Base-by-base conservation (phyloP, 2,888 invertebrate species). In the Heteromurus nitidus region DNA sequence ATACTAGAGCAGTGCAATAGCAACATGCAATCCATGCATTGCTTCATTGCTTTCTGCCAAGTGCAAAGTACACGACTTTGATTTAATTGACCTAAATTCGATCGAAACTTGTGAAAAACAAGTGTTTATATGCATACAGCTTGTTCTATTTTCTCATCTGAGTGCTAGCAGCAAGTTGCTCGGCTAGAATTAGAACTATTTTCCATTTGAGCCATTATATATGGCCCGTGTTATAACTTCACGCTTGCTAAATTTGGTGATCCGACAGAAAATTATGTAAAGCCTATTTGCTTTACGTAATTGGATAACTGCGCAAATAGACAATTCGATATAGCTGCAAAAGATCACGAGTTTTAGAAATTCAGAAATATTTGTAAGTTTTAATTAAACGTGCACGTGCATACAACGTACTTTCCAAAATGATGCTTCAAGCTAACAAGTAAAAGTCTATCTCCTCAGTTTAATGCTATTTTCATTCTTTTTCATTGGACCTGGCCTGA, bases 81-180 rank as follows among this genome's bases (percentile, higher is more conserved):
- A 64, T 74, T 62, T 64, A 65, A 65, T 65, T 74, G 74, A 47
- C 74, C 74, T 74, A 74, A 24, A 65, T 74, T 65, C 65, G 24
- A 22, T 28, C 22, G 65, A 74, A 65, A n/a, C n/a, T n/a, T n/a
- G n/a, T n/a, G 47, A 58, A 64, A 47, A 73, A 30, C 58, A 58
- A 58, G 13, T 36, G 36, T 36, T 36, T 13, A 5, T 36, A 36
- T 13, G 13, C 36, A 36, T 36, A 5, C 36, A 9, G 13, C 5
- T 13, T 36, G 13, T 36, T 13, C 36, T 36, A n/a, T 36, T 36
- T 9, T 36, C 36, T 13, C 13, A 36, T 36, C 5, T 36, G 36
- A 5, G 7, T 5, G 5, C 7, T 9, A 50, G 50, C n/a, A 50
- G n/a, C n/a, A 50, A n/a, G 3, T 18, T 50, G 50, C 50, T 50